Base-by-base conservation (phyloP, 2,888 invertebrate species). In the Eupeodes latifasciatus region DNA sequence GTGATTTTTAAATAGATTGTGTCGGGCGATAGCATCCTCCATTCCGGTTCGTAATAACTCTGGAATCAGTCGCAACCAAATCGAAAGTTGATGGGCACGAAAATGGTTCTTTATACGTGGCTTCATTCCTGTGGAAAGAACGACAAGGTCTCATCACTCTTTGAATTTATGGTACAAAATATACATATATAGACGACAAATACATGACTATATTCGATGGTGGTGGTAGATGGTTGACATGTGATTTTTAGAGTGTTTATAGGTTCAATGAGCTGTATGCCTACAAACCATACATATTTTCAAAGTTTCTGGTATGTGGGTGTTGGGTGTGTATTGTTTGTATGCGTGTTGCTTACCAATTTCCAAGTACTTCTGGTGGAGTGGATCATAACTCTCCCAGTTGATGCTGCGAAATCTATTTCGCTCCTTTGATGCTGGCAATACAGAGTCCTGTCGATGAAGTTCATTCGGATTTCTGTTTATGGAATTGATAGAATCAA, bases 51-150 rank as follows among this genome's bases (percentile, higher is more conserved):
- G 95, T 92, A 98, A 97, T 0, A 98, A 95, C 93, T 98, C 98
- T 0, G 99, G 99, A 66, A 99, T 97, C 9, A 99, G 95, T 7
- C 98, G 96, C 10, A 98, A 94, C 99, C 99, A 99, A 62, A 99
- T 97, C 66, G 98, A 98, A 71, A 99, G 95, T 92, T 98, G 98
- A 94, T 98, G 98, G 2, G 98, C 98, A 69, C 98, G 95, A 94
- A 98, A 99, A 94, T 98, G 98, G 93, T 98, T 98, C 92, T 97
- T 98, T 94, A 98, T 95, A 86, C 97, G 96, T 0, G 98, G 97
- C 92, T 98, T 98, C 95, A 97, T 96, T 90, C 98, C 98, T 98
- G 95, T 1, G 94, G 47, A 93, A 91, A 91, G 93, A 53, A 80
- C 36, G 62, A 53, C 62, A 53, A 62, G 5, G n/a, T 40, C 69